Conservation (phyloP, 1,140 invertebrate species). For the Stenopsyche tienmushanensis region DNA sequence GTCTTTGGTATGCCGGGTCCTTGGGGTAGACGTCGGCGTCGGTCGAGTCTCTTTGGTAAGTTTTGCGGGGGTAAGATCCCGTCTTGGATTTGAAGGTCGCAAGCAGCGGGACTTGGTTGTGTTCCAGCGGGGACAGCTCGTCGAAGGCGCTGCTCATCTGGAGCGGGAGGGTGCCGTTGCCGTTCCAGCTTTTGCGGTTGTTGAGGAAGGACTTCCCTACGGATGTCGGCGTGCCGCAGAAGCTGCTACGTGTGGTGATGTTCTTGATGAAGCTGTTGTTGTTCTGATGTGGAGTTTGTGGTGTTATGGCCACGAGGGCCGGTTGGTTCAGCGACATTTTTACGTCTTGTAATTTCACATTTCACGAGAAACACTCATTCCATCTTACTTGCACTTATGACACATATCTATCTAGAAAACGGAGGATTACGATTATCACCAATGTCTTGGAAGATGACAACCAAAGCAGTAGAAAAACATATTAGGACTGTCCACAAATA, state of each 20-base stretch:
- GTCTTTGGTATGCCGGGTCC: conserved; percentile 18
- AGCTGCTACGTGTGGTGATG: conserved; percentile 54
- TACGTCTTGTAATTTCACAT: no score
- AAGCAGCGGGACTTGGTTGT: conserved; percentile 43
- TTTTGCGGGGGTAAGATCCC: conserved; percentile 42
- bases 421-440: no score
- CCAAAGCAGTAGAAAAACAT: no score
- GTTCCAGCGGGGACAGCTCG: conserved; percentile 18
- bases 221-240: conserved; percentile 52
- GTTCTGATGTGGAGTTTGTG: conserved; percentile 53
- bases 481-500: no score
- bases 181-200: conserved; percentile 57
- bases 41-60: conserved; percentile 44
- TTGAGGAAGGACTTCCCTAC: conserved; percentile 52
- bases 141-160: conserved; percentile 44
- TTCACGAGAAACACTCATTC: neutral
- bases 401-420: no score
- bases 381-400: no score
- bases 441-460: no score
- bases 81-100: conserved; percentile 54
- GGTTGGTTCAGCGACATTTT: conserved; percentile 57
- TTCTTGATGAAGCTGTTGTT: conserved; percentile 55
- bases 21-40: conserved; percentile 13
- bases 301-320: conserved; percentile 55
- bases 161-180: conserved; percentile 54